These are phyloP conservation scores for Microcaecilia unicolor DNA, from an alignment of 2,797 vertebrate species.

Conservation along the genomic window DNA sequence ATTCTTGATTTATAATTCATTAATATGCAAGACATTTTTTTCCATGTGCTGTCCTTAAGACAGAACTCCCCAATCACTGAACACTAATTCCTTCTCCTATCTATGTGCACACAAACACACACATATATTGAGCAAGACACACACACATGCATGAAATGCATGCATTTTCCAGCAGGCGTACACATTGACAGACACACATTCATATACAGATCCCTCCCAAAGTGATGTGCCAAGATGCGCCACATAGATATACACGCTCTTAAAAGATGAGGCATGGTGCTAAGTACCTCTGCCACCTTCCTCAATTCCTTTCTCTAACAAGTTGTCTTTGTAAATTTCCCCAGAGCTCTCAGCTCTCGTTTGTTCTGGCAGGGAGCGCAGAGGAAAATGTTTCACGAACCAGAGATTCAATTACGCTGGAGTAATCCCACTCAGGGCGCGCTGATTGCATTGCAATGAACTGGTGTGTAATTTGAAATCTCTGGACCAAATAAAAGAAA, in stretches of 20 bases:
- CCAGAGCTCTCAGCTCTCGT: background rate
- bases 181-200: background rate
- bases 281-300: background rate
- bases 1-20: too few relatives aligned
- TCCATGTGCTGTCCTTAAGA: too few relatives aligned
- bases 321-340: background rate
- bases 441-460: background rate
- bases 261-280: background rate
- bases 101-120: too few relatives aligned
- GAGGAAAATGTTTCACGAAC: background rate
- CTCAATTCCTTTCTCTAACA: background rate
- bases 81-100: too few relatives aligned
- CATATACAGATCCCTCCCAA: too few relatives aligned
- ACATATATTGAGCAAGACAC: too few relatives aligned
- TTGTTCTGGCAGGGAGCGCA: background rate
- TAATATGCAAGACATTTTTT: too few relatives aligned
- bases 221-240: too few relatives aligned
- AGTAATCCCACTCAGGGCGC: background rate
- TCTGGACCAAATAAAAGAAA: background rate
- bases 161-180: too few relatives aligned
- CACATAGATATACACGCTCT: background rate
- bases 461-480: background rate
- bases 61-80: too few relatives aligned
- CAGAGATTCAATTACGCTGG: background rate
- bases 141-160: too few relatives aligned